Conservation (phyloP, 2,888 invertebrate genomes). For the Drosophila demipolita region DNA sequence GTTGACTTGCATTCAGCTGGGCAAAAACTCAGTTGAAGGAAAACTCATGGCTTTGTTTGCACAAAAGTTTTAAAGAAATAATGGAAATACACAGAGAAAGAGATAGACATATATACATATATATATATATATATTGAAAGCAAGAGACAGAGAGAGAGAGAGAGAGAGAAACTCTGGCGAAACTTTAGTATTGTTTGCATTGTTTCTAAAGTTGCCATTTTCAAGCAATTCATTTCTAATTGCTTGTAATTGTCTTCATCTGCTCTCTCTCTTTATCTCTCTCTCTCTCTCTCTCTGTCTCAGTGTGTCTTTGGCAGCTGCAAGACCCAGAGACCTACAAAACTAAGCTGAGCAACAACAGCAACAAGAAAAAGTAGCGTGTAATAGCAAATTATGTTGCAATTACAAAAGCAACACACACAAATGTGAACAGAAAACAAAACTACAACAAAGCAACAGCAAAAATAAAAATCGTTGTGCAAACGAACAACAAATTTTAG, state of each 20-base stretch:
- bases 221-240: slow-evolving; percentile 77
- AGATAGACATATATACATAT: neutral
- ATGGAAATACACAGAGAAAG: neutral
- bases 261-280: slow-evolving; percentile 1
- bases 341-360: slow-evolving; percentile 53
- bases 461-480: slow-evolving; percentile 27
- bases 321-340: slow-evolving; percentile 77
- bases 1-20: slow-evolving; percentile 8
- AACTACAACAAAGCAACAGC: slow-evolving; percentile 23
- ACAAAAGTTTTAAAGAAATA: slow-evolving; percentile 26
- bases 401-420: slow-evolving; percentile 74
- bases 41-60: slow-evolving; percentile 30
- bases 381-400: slow-evolving; percentile 80
- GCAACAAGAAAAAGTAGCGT: slow-evolving; percentile 56
- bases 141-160: neutral
- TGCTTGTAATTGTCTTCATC: slow-evolving; percentile 74
- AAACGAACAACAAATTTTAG: slow-evolving; percentile 35
- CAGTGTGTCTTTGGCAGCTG: slow-evolving; percentile 51
- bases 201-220: slow-evolving; percentile 63
- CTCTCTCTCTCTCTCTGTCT: neutral
- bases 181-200: slow-evolving; percentile 61
- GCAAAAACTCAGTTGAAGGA: slow-evolving; percentile 19
- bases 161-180: neutral
- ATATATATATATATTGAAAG: too few relatives aligned
- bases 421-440: slow-evolving; percentile 56